Evolutionary conservation across 2,888 invertebrate genomes (phyloP).

Genomic region (Epirrhoe alternata): DNA sequence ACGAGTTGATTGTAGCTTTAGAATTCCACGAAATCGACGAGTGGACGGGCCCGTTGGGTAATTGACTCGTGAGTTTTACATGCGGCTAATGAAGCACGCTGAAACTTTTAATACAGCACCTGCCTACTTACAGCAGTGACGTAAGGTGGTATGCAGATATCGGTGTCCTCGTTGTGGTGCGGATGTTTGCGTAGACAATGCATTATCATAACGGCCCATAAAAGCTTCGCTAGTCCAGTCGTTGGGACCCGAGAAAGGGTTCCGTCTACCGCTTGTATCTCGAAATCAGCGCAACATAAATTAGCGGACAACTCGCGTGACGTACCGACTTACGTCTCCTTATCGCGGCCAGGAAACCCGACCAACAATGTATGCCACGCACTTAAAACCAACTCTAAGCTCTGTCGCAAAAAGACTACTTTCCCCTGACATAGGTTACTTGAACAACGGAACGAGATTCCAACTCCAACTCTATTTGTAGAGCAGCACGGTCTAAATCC

Average conservation of each 20-base stretch:
- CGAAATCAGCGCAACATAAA: conserved; percentile 83
- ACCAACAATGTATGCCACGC: conserved; percentile 55
- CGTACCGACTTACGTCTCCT: conserved; percentile 81
- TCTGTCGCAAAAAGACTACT: conserved; percentile 60
- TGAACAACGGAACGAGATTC: conserved; percentile 44
- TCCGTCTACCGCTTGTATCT: conserved; percentile 70
- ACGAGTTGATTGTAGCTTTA: conserved; percentile 19
- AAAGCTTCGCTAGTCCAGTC: conserved; percentile 43
- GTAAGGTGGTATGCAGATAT: conserved; percentile 9
- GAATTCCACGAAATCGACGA: conserved; percentile 19
- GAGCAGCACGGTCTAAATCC: conserved; percentile 57
- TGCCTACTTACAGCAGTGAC: neutral
- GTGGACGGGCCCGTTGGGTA: conserved; percentile 26
- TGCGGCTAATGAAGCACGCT: conserved; percentile 18
- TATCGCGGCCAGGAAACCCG: conserved; percentile 79
- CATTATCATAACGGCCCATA: conserved; percentile 69
- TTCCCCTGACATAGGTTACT: conserved; percentile 55
- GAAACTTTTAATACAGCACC: conserved; percentile 9
- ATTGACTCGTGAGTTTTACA: conserved; percentile 23
- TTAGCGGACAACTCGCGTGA: conserved; percentile 83
- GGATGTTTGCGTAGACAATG: conserved; percentile 65
- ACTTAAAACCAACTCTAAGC: conserved; percentile 62
- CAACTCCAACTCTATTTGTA: conserved; percentile 67
- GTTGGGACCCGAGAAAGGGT: conserved; percentile 56
- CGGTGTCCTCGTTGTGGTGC: conserved; percentile 41